Base-by-base conservation (phyloP, 2,797 vertebrate species). In the Denticeps clupeoides region DNA sequence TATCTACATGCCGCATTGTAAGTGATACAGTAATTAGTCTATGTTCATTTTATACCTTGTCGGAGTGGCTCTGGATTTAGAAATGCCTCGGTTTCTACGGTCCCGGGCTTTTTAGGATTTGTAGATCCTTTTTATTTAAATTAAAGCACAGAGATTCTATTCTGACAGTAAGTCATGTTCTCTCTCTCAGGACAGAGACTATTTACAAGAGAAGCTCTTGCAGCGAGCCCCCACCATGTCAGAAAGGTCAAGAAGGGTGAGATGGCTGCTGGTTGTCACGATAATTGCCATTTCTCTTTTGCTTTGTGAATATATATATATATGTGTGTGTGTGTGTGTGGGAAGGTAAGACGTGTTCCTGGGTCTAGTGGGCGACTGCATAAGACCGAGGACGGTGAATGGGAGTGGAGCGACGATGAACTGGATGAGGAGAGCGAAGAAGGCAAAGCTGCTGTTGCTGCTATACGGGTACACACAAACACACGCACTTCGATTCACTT, bases 391-490 rank as follows among this genome's bases (percentile, higher is more conserved):
- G 93, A 96, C 2, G 93, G 93, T 0, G 92, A 82, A 24, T 87
- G 84, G 84, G 95, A 98, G 64, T 99, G 95, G 94, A 98, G 95
- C 2, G 95, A 99, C 9, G 93, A 98, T 1, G 94, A 98, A 54
- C 77, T 98, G 64, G 95, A 98, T 22, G 92, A 94, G 70, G 93
- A 98, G 76, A 99, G 94, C 0, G 94, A 99, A 70, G 95, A 99
- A 71, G 95, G 95, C 26, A 95, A 82, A 81, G 93, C 93, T 22
- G 94, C 95, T 1, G 88, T 97, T 52, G 85, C 87, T 58, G 91
- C 89, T 62, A 85, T 97, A 73, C 82, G 95, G 86, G 94, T 97
- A 44, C 41, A 11, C n/a, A 16, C 28, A 13, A 12, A 22, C 24
- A 13, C 31, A 10, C 44, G 11, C 2, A 10, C 13, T n/a, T n/a